Conservation (phyloP, 2,888 invertebrate genomes). For the Digitonthophagus gazella region DNA sequence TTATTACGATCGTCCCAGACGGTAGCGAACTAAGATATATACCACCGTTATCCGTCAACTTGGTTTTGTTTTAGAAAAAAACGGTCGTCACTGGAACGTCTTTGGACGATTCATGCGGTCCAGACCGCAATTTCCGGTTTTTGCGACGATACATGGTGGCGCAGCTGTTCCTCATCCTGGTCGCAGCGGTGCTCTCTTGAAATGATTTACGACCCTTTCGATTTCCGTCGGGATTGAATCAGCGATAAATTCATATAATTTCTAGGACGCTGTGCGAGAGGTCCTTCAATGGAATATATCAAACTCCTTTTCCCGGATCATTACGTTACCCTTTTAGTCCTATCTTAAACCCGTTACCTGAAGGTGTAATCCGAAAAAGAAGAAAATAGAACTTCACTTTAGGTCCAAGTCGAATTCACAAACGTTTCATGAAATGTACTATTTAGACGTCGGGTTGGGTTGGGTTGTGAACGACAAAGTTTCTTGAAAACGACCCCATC, state of each 20-base stretch:
- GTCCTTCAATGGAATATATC: not conserved
- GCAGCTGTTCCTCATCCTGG: not conserved
- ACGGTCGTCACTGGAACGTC: not conserved
- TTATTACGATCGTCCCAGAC: not conserved
- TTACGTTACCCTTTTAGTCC: not conserved
- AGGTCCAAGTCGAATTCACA: not conserved
- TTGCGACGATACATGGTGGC: not conserved
- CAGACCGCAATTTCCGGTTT: not conserved
- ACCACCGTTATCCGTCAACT: not conserved
- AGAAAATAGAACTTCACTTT: not conserved
- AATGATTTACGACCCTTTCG: slow-evolving; percentile 12
- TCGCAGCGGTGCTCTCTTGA: not conserved
- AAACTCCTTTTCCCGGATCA: not conserved
- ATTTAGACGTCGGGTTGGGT: slow-evolving; percentile 2
- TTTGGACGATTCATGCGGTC: not conserved
- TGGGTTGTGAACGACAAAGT: too few relatives aligned
- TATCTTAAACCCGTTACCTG: not conserved
- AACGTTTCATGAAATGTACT: not conserved
- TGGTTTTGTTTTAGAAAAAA: not conserved
- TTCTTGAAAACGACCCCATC: slow-evolving; percentile 5
- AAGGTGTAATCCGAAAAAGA: not conserved
- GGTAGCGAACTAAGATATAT: not conserved
- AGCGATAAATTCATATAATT: slow-evolving; percentile 17
- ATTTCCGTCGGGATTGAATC: slow-evolving; percentile 16
- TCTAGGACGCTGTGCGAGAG: not conserved